These are phyloP conservation scores for Zosterops japonicus DNA, from an alignment of 2,113 vertebrate species.

Conservation along the genomic window DNA sequence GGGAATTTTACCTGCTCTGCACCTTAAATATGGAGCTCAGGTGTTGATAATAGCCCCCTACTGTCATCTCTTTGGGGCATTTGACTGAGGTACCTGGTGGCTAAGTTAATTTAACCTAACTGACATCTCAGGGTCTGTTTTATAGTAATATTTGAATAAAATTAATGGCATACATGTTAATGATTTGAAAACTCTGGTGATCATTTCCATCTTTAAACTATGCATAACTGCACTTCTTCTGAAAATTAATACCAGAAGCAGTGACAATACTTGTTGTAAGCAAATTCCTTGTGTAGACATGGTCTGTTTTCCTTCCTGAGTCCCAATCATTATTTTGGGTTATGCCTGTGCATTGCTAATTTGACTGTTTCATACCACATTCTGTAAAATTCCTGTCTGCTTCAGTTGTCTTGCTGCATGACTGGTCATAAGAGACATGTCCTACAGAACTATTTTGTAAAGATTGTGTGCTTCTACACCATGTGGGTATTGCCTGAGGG, in stretches of 20 bases:
- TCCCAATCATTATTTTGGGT: neutral
- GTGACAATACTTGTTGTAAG: neutral
- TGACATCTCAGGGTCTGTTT: neutral
- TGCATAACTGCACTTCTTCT: neutral
- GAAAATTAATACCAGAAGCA: neutral
- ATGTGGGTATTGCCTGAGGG: neutral
- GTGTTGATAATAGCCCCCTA: neutral
- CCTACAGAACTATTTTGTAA: neutral
- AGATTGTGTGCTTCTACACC: neutral
- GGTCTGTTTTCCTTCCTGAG: neutral
- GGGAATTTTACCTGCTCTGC: neutral
- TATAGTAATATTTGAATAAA: neutral
- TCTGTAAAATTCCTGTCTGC: neutral
- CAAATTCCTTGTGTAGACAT: neutral
- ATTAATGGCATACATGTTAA: neutral
- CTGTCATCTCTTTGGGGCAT: neutral
- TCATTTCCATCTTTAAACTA: neutral
- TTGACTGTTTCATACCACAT: neutral
- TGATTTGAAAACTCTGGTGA: neutral
- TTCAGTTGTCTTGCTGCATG: neutral
- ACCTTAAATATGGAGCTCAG: neutral
- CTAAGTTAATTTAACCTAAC: neutral
- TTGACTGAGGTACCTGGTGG: neutral
- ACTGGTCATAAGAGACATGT: neutral
- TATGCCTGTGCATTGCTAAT: neutral